Evolutionary conservation across 2,113 vertebrate species (phyloP).

Genomic region (Fukomys damarensis): DNA sequence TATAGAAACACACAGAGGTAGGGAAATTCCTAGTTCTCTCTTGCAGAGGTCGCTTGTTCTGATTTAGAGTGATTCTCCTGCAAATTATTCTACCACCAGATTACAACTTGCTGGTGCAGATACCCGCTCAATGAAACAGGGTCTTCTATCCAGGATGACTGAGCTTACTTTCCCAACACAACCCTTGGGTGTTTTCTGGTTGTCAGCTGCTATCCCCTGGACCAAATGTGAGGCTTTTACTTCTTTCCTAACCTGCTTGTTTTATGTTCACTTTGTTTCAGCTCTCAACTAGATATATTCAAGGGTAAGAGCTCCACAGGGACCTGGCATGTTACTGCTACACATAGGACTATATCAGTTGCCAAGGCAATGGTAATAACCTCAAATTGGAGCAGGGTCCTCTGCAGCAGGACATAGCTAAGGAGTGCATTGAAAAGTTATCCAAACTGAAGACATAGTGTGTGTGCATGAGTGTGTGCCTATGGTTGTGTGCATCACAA

Average conservation of each 20-base stretch:
- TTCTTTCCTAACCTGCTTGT: conserved; percentile 69
- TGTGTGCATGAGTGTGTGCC: not conserved
- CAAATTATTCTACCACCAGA: not conserved
- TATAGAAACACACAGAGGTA: not conserved
- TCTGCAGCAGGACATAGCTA: not conserved
- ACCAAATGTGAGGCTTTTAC: not conserved
- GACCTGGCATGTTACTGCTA: conserved; percentile 56
- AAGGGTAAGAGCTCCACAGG: conserved; percentile 77
- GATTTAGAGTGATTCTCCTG: not conserved
- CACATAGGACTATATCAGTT: conserved; percentile 73
- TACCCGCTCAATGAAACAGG: not conserved
- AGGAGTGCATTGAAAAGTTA: not conserved
- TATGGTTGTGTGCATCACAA: not conserved
- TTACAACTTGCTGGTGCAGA: not conserved
- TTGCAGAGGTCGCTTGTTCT: not conserved
- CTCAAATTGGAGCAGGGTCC: not conserved
- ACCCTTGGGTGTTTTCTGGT: not conserved
- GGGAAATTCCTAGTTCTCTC: not conserved
- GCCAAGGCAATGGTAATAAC: conserved; percentile 74
- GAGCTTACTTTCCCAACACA: not conserved
- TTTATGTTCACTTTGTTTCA: conserved; percentile 66
- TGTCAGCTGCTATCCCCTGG: not conserved
- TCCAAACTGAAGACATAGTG: not conserved
- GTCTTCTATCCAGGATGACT: not conserved
- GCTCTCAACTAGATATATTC: conserved; percentile 78